Evolutionary conservation across 2,888 invertebrate species (phyloP), one percentile per base, ranked within the genome.

Genomic region (Mesorhabditis spiculigera): DNA sequence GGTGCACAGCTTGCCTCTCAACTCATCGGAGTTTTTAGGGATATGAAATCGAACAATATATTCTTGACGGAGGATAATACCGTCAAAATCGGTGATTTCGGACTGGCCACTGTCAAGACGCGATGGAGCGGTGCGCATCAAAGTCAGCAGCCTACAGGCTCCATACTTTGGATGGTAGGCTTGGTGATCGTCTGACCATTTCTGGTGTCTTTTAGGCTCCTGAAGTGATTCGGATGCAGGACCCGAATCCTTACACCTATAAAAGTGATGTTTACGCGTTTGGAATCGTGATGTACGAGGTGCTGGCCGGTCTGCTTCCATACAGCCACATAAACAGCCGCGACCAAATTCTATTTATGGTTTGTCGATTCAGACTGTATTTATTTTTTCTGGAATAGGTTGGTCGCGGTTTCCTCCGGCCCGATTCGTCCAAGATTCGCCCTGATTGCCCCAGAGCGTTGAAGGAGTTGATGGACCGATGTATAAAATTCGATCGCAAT

Each of bases 251-350:
- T 0, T 97, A 97, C 89, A 95, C 95, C 82, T 95, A 93, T 88
- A 93, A 94, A 86, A 95, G 95, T n/a, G 98, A 99, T 88, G 96
- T 98, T 68, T 99, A 99, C 88, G 95, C 97, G 45, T 99, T 94
- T 88, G 98, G 98, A 66, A 92, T 99, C 81, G 97, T 96, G 75
- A 90, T 97, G 85, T 99, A 93, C 88, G 98, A 99, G 88, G 90
- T 98, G 82, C 89, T 95, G 84, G 91, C 95, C 43, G 92, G 93
- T 71, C 92, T 92, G 86, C 89, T 98, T 86, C 98, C 98, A 0
- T 98, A 98, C 76, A 81, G 86, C 28, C 72, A 84, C 68, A 92
- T 95, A 77, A 95, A 93, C 87, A 95, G 95, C 87, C 95, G 94
- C 88, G 96, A 97, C 89, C 90, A 90, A 87, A 89, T 90, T 74